Conservation (phyloP, 2,113 vertebrate species). For the Cisticola juncidis region DNA sequence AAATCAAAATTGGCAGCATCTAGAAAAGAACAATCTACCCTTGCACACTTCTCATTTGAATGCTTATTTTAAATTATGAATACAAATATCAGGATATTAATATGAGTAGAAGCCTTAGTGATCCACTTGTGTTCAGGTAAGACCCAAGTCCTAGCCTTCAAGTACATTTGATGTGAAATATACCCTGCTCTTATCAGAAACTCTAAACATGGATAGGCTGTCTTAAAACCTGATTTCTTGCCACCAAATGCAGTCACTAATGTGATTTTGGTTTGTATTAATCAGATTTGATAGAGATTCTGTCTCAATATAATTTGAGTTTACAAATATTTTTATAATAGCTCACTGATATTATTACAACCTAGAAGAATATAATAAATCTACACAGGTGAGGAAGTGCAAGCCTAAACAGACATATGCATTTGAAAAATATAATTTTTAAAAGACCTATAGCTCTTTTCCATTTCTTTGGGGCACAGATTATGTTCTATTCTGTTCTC, state of each 20-base stretch:
- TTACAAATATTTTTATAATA: background rate
- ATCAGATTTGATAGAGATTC: background rate
- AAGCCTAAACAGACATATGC: background rate
- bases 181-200: background rate
- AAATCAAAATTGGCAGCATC: background rate
- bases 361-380: background rate
- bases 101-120: background rate
- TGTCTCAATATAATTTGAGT: background rate
- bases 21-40: background rate
- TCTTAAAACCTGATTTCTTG: background rate
- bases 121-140: background rate
- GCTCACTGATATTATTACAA: background rate
- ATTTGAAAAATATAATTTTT: background rate
- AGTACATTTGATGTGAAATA: background rate
- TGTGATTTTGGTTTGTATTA: background rate
- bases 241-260: background rate
- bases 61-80: background rate
- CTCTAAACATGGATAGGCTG: background rate
- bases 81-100: background rate
- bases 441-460: background rate
- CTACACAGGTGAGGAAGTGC: background rate
- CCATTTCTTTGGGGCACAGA: background rate
- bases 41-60: background rate
- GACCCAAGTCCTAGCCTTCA: background rate
- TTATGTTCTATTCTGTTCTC: background rate